phyloP scores from a whole-genome alignment of 2,113 vertebrate species.

The Cyprinus carpio region DNA sequence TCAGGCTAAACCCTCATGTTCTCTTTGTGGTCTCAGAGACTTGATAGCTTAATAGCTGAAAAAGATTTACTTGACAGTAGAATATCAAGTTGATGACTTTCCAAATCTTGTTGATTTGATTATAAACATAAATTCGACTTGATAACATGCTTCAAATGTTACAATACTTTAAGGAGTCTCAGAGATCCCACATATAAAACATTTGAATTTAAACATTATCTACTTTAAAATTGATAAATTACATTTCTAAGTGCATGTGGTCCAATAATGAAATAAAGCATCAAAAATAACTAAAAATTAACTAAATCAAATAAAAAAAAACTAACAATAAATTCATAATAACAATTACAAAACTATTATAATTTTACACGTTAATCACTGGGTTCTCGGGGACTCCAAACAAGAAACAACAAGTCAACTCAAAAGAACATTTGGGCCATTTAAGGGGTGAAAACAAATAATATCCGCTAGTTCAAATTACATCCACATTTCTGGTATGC shows the following conservation, averaged over 20 bases:
- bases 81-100: background rate
- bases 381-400: background rate
- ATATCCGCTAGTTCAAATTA: background rate
- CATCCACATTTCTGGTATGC: background rate
- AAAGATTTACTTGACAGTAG: background rate
- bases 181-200: background rate
- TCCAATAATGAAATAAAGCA: too few relatives aligned
- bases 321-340: too few relatives aligned
- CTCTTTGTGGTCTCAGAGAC: background rate
- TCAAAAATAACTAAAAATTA: too few relatives aligned
- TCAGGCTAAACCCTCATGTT: background rate
- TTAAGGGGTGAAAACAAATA: background rate
- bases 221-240: background rate
- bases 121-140: background rate
- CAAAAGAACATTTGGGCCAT: background rate
- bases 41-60: background rate
- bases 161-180: background rate
- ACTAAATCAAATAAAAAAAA: too few relatives aligned
- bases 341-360: background rate
- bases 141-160: background rate
- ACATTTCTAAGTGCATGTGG: background rate
- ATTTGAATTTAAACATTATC: background rate
- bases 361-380: background rate
- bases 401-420: background rate
- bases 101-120: background rate